Evolutionary conservation across 2,113 vertebrate species (phyloP), one percentile per base, ranked within the genome.

Genomic region (Nesoenas mayeri): DNA sequence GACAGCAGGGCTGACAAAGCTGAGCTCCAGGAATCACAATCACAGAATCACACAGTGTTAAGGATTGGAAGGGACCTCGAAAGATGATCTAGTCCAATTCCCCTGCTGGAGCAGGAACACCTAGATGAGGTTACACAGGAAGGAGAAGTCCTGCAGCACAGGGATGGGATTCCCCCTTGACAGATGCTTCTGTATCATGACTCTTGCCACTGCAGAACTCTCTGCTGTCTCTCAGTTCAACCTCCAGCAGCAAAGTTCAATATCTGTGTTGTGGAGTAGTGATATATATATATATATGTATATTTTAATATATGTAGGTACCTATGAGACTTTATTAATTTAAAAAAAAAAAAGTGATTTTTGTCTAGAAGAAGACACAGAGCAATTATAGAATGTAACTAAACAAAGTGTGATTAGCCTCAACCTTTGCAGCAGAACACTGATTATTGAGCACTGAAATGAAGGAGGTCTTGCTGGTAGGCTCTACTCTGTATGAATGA

Each of bases 91-190:
- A 40, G 40, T 40, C 40, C 40, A 40, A 40, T 40, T 13, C 40
- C 40, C 13, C 40, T 40, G 40, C 40, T 14, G 40, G 40, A 40
- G 40, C 40, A 40, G 40, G 40, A 40, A 40, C 40, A 40, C 40
- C 40, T 40, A 40, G 40, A 40, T 40, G 40, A 40, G 13, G 40
- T 40, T 14, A 40, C 40, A 40, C 40, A 40, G 40, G 40, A 40
- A 40, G 40, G 47, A 79, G 42, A 66, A 70, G 29, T 31, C n/a
- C 32, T 84, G 29, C 29, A 56, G 21, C 0, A 0, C 31, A 56
- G 44, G n/a, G 53, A 10, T 11, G 19, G 24, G 20, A 58, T 53
- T 89, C 3, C 4, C 11, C 4, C 5, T 12, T 1, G 0, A 11
- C 3, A 48, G 32, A 22, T 58, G 10, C 25, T 32, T 73, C 60